Percentiles rank a stretch among this genome's conserved stretches.
phyloP scores from a whole-genome alignment of 2,113 vertebrate genomes.

The Colossoma macropomum region DNA sequence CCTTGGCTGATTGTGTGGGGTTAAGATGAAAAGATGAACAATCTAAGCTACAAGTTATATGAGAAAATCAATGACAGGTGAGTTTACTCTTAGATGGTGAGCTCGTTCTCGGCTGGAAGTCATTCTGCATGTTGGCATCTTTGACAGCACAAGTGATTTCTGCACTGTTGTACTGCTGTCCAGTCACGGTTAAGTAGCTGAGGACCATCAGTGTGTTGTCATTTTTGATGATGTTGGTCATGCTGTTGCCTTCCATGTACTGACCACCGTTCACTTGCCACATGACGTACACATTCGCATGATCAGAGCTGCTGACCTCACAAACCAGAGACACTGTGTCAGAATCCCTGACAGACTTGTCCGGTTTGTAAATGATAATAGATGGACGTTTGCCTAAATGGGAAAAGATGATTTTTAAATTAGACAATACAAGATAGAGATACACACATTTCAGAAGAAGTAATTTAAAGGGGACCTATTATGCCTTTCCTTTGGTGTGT shows the following conservation, averaged over 20 bases:
- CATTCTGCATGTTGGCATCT: too few relatives aligned
- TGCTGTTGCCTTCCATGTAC: neutral
- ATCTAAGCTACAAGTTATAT: too few relatives aligned
- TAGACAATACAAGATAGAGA: too few relatives aligned
- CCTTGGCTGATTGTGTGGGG: too few relatives aligned
- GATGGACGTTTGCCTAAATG: too few relatives aligned
- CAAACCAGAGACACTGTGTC: neutral
- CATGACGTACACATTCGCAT: slow-evolving; percentile 29
- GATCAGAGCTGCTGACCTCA: slow-evolving; percentile 25
- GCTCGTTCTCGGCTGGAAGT: too few relatives aligned
- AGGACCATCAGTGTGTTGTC: neutral
- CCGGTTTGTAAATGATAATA: too few relatives aligned
- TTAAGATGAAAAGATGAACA: too few relatives aligned
- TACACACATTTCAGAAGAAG: too few relatives aligned
- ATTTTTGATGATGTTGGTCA: neutral
- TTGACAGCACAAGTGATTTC: neutral
- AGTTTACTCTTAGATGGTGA: slow-evolving; percentile 20
- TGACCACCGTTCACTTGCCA: neutral
- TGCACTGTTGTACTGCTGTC: fast-evolving
- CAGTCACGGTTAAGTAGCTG: slow-evolving; percentile 7
- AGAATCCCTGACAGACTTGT: neutral
- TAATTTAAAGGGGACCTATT: too few relatives aligned
- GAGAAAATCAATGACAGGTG: neutral
- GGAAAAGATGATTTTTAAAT: too few relatives aligned
- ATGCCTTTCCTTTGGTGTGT: too few relatives aligned